A percentile compares a stretch with the other conserved stretches of the same genome.
phyloP scores from a whole-genome alignment of 2,113 vertebrate species.

The Rousettus leschenaultii region DNA sequence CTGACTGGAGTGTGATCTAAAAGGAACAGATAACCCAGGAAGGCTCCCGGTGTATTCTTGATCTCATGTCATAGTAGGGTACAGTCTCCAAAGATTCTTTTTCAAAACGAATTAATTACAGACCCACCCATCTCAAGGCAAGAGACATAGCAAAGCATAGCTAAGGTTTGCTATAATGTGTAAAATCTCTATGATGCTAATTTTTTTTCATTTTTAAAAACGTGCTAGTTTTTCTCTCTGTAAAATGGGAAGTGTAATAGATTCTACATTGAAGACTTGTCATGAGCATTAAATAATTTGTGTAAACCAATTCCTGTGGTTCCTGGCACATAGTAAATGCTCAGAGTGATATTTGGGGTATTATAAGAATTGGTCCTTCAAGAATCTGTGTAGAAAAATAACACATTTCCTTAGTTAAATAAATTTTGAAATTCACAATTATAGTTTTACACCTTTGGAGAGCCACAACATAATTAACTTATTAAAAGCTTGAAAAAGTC shows the following conservation, averaged over 20 bases:
- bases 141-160: not conserved
- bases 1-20: not conserved
- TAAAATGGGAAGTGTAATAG: not conserved
- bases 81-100: not conserved
- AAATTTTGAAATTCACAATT: not conserved
- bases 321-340: not conserved
- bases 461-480: not conserved
- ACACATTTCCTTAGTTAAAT: not conserved
- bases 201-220: not conserved
- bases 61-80: not conserved
- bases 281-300: not conserved
- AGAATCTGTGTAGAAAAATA: not conserved
- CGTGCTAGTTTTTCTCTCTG: not conserved
- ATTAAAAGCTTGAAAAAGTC: not conserved
- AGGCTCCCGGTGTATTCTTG: not conserved
- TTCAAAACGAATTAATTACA: not conserved
- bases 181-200: no score
- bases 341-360: not conserved
- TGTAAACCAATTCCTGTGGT: not conserved
- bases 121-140: not conserved
- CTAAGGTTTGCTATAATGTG: not conserved
- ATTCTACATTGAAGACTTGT: not conserved
- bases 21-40: not conserved
- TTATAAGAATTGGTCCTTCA: not conserved
- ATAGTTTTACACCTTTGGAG: not conserved